phyloP scores from a whole-genome alignment of 2,797 vertebrate species.

The Sebastes oblongus region DNA sequence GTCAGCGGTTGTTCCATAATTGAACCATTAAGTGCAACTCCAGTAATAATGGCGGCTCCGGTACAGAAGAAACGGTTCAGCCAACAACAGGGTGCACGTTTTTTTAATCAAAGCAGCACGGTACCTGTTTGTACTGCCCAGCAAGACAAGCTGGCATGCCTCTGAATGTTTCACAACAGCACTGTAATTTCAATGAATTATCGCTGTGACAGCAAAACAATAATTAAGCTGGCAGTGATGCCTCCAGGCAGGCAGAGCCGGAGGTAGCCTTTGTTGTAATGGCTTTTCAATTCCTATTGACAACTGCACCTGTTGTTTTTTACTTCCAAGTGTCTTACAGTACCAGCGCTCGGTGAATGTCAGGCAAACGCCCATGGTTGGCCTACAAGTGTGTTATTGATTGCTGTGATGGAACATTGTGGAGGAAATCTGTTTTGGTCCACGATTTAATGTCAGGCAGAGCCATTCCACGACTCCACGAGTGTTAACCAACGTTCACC shows the following conservation, averaged over 20 bases:
- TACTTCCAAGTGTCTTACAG: slow-evolving; percentile 1
- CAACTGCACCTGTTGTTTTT: slow-evolving; percentile 41
- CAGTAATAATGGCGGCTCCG: slow-evolving; percentile 38
- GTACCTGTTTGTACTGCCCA: slow-evolving; percentile 41
- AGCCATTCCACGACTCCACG: neutral
- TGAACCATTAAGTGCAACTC: slow-evolving; percentile 72
- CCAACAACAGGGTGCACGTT: slow-evolving; percentile 21
- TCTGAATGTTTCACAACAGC: slow-evolving; percentile 54
- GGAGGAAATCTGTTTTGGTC: slow-evolving; percentile 8
- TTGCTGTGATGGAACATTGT: slow-evolving; percentile 5
- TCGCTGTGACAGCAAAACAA: slow-evolving; percentile 70
- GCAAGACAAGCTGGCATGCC: slow-evolving; percentile 39
- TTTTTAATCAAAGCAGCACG: slow-evolving; percentile 35
- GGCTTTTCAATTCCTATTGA: slow-evolving; percentile 34
- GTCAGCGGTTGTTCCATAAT: slow-evolving; percentile 52
- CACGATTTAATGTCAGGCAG: neutral
- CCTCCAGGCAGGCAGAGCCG: slow-evolving; percentile 43
- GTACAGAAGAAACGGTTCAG: slow-evolving; percentile 27
- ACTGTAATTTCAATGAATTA: slow-evolving; percentile 75
- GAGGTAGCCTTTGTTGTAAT: slow-evolving; percentile 28
- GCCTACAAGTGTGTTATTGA: slow-evolving; percentile 24
- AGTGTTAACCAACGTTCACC: slow-evolving; percentile 1
- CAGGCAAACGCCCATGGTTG: slow-evolving; percentile 20
- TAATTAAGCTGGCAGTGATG: slow-evolving; percentile 69
- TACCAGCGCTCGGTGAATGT: slow-evolving; percentile 6